Base-by-base conservation (phyloP, 2,113 vertebrate species). In the Corythornis cristatus region DNA sequence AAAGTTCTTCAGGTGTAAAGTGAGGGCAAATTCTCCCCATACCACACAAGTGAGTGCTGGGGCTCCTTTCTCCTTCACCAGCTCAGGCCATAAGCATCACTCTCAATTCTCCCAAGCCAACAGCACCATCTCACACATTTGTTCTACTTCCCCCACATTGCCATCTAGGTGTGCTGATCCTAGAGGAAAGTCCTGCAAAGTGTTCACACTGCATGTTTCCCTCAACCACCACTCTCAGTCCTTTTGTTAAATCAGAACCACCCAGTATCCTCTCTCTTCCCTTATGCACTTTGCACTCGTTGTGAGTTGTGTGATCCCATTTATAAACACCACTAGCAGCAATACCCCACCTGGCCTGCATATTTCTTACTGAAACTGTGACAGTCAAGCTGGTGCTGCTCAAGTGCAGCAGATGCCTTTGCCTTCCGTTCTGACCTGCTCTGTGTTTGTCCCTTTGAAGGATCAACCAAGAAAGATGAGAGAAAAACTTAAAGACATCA, bases 1-100 rank as follows among this genome's bases (percentile, higher is more conserved):
- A n/a, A 75, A 79, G 18, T 12, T 58, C 43, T 67, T 40, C 26
- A 35, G 25, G 19, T n/a, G 6, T n/a, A 8, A 53, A 65, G 12
- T 0, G 6, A 54, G 45, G 42, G 23, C 5, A 33, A 3, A 37
- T 66, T 50, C 31, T 46, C 26, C 22, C 13, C 43, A 0, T 3
- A 12, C 2, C 11, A 20, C 7, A 7, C 2, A 33, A 8, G 11
- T 20, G 43, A 45, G 17, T 5, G 22, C 28, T 56, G 51, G 62
- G 31, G 26, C 29, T 71, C 37, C 46, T 76, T 61, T n/a, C 50
- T 62, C 20, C 40, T 67, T 80, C 33, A 14, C 11, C 42, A 21
- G 20, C 37, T 67, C 35, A 12, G 14, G 37, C 37, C 35, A n/a
- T 23, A 48, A 54, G 7, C 29, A 4, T 2, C 9, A 14, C 8